phyloP scores from a whole-genome alignment of 2,888 invertebrate genomes.

The Pristionchus exspectatus region DNA sequence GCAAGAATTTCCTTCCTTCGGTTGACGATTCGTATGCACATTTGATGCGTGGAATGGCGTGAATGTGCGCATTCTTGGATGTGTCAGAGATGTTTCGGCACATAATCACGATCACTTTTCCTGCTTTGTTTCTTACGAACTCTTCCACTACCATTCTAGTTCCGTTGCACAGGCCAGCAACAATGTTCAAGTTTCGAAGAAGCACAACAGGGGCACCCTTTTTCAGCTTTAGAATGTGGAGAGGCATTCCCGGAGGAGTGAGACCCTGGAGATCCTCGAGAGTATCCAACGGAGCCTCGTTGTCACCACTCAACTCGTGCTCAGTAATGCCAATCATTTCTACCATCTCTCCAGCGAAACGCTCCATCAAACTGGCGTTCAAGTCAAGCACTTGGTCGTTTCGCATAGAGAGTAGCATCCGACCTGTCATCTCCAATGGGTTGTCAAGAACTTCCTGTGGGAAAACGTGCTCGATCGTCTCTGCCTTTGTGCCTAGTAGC shows the following conservation, averaged over 20 bases:
- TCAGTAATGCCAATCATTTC: background rate
- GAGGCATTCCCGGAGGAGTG: slow-evolving; percentile 55
- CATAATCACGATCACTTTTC: slow-evolving; percentile 6
- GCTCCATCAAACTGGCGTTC: background rate
- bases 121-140: slow-evolving; percentile 50
- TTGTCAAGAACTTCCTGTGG: background rate
- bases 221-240: slow-evolving; percentile 58
- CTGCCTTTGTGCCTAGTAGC: background rate
- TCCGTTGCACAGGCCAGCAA: slow-evolving; percentile 64
- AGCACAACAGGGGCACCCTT: slow-evolving; percentile 59
- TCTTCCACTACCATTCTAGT: slow-evolving; percentile 57
- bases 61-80: background rate
- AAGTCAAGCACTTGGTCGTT: background rate
- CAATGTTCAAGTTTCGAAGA: slow-evolving; percentile 61
- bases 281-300: background rate
- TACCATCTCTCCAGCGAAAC: background rate
- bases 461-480: no score
- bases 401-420: background rate
- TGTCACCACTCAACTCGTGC: background rate
- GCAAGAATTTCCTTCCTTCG: background rate
- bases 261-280: slow-evolving; percentile 57
- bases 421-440: background rate
- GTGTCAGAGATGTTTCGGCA: slow-evolving; percentile 25
- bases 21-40: background rate
- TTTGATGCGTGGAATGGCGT: background rate